Conservation (phyloP, 2,113 vertebrate genomes). For the Macroglossus sobrinus region DNA sequence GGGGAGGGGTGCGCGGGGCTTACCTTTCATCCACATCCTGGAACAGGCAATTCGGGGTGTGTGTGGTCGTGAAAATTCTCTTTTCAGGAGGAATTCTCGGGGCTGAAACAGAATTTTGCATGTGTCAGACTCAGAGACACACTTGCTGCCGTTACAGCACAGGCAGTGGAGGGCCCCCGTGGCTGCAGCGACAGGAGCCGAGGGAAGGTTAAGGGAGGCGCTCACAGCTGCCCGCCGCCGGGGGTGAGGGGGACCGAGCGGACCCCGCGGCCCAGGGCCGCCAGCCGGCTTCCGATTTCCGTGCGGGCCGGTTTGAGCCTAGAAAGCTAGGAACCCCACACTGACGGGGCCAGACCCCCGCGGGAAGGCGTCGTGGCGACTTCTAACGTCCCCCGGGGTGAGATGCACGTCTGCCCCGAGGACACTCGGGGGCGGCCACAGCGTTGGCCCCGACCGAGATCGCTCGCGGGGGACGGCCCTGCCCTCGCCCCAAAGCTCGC, state of each 20-base stretch:
- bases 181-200: fast-evolving
- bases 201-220: background rate
- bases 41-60: conserved; percentile 94
- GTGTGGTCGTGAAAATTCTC: conserved; percentile 96
- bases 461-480: too few relatives aligned
- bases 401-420: too few relatives aligned
- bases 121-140: background rate
- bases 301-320: background rate
- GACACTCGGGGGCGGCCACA: too few relatives aligned
- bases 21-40: conserved; percentile 96
- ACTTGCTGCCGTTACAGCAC: background rate
- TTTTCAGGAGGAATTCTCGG: conserved; percentile 96
- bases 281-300: background rate
- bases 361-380: background rate
- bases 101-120: conserved; percentile 79
- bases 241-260: too few relatives aligned
- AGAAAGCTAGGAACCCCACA: fast-evolving
- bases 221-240: fast-evolving
- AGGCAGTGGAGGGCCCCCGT: fast-evolving
- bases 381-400: too few relatives aligned
- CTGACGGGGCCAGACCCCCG: too few relatives aligned
- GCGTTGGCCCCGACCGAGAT: too few relatives aligned
- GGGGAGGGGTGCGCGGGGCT: background rate
- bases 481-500: too few relatives aligned
- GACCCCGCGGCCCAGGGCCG: background rate